Evolutionary conservation across 2,888 invertebrate species (phyloP).

Genomic region (Ptilodon capucinus): DNA sequence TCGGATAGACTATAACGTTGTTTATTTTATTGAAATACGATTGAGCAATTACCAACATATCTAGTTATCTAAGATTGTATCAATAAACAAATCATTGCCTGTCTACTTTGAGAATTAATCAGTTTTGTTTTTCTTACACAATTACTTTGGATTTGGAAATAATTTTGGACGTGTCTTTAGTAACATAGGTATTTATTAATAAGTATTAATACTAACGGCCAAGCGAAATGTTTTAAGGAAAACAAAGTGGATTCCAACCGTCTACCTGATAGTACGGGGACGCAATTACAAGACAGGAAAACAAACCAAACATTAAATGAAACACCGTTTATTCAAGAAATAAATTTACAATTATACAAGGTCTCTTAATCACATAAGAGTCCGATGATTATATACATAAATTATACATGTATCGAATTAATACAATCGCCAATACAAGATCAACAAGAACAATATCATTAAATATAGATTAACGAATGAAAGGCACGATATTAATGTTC

Average conservation of each 20-base stretch:
- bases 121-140: no score
- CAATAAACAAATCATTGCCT: no score
- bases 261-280: no score
- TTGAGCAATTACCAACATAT: no score
- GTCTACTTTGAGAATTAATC: no score
- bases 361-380: slow-evolving; percentile 33
- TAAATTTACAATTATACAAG: slow-evolving; percentile 65
- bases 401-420: slow-evolving; percentile 40
- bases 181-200: no score
- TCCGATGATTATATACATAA: slow-evolving; percentile 48
- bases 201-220: no score
- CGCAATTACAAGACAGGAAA: not conserved
- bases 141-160: no score
- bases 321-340: slow-evolving; percentile 65
- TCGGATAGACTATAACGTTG: no score
- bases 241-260: not conserved
- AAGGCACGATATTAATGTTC: slow-evolving; percentile 52
- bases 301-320: slow-evolving; percentile 8
- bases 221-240: not conserved
- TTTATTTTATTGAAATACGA: no score
- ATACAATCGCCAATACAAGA: slow-evolving; percentile 36
- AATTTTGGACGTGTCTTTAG: no score
- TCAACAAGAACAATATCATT: slow-evolving; percentile 41
- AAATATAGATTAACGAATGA: slow-evolving; percentile 42
- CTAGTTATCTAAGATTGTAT: no score